These are phyloP conservation scores for Sylvietta virens DNA, from an alignment of 2,113 vertebrate genomes.

Conservation along the genomic window DNA sequence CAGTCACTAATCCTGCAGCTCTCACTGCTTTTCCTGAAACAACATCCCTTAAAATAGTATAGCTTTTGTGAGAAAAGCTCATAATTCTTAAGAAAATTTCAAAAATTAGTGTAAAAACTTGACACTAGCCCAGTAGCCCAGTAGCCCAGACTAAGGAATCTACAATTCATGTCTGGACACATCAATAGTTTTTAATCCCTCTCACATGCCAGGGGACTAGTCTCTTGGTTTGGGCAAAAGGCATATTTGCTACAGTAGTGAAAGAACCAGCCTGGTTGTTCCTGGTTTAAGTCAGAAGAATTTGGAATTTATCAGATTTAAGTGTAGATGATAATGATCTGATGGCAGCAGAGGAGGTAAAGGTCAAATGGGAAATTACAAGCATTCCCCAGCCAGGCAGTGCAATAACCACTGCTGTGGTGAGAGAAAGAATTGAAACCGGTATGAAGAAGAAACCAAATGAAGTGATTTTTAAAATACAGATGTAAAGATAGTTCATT, in stretches of 20 bases:
- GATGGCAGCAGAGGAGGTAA: neutral
- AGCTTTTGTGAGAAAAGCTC: neutral
- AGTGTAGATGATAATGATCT: neutral
- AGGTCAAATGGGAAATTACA: neutral
- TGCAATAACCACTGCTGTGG: neutral
- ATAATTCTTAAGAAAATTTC: neutral
- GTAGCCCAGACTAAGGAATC: neutral
- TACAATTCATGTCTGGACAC: neutral
- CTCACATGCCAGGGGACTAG: accelerated
- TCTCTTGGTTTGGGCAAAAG: neutral
- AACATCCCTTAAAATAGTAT: neutral
- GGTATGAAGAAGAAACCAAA: neutral
- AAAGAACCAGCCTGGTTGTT: neutral
- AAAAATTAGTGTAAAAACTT: neutral
- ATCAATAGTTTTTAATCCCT: neutral
- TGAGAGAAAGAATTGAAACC: neutral
- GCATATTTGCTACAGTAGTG: neutral
- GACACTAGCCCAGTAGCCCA: neutral
- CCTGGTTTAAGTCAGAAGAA: neutral
- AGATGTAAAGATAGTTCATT: neutral
- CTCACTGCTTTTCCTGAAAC: neutral
- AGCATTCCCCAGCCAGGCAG: neutral
- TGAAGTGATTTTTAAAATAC: neutral
- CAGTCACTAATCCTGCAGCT: neutral
- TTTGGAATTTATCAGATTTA: neutral